Percentiles rank a stretch among this genome's conserved stretches.
Conservation (phyloP, 2,888 invertebrate species). For the Patella caerulea region DNA sequence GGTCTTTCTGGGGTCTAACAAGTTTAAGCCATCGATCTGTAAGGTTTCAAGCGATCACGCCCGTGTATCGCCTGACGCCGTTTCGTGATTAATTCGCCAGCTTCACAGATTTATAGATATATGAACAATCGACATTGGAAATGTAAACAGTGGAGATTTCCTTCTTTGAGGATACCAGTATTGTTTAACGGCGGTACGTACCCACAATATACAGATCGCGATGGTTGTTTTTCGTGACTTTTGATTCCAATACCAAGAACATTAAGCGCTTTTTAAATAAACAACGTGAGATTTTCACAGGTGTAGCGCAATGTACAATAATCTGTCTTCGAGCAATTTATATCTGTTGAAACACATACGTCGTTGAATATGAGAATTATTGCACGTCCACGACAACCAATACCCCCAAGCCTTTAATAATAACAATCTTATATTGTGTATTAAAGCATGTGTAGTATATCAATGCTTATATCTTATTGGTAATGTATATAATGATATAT, state of each 20-base stretch:
- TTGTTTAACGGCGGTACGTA: not conserved
- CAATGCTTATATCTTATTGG: no score
- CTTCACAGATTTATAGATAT: constrained; percentile 7
- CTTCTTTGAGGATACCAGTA: not conserved
- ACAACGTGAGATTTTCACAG: no score
- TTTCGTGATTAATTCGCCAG: constrained; percentile 7
- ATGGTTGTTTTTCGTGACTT: constrained; percentile 12
- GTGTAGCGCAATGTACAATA: no score
- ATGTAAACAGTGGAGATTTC: constrained; percentile 5
- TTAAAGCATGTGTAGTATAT: no score
- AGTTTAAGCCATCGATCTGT: constrained; percentile 9
- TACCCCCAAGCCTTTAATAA: no score
- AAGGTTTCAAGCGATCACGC: not conserved
- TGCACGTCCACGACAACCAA: no score
- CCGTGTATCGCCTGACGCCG: not conserved
- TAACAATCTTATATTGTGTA: no score
- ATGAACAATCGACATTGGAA: constrained; percentile 9
- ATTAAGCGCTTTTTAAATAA: no score
- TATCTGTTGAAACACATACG: no score
- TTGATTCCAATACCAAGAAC: not conserved
- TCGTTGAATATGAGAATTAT: no score
- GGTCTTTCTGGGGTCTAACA: constrained; percentile 7
- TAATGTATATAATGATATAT: no score
- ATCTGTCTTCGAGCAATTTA: no score
- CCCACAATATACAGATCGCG: not conserved